Base-by-base conservation (phyloP, 2,888 invertebrate genomes). In the Latrodectus elegans region DNA sequence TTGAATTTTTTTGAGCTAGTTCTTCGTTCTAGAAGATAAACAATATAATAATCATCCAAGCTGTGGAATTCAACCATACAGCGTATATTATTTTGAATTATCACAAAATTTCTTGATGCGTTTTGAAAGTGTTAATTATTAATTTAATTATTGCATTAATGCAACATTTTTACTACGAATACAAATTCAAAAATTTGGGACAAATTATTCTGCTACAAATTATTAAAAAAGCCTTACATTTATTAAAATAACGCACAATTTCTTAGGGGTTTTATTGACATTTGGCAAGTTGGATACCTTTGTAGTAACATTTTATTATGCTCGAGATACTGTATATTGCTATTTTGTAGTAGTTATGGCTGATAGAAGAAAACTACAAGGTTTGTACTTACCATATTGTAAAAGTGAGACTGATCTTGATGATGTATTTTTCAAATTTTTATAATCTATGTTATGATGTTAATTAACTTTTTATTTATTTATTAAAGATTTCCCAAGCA, bases 331-430 rank as follows among this genome's bases (percentile, higher is more conserved):
- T 80, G 75, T 71, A 80, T 60, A 65, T n/a, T 84, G 67, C 53
- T 77, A 52, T 79, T 83, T 89, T 95, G 95, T 97, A 97, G 95
- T 97, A 97, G 97, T 97, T 95, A 98, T 98, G 98, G 98, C 98
- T 96, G 98, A 98, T 95, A 96, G 97, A 95, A 96, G 98, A 95
- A 98, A 98, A 96, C 96, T 98, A 95, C 98, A 98, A 97, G 98
- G 98, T 98, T 95, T 95, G 83, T 73, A 51, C 60, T 60, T n/a
- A 60, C n/a, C 60, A 15, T 15, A 38, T 38, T 38, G 38, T 38
- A 2, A 38, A 38, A 38, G 6, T 38, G 6, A 38, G 38, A 0
- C 38, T 38, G 38, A 38, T 38, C 6, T 38, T 38, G 38, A 38
- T 38, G 3, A 38, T 38, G 4, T 38, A 38, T 38, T 38, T 38